phyloP scores from a whole-genome alignment of 2,797 vertebrate species.

The Rachycentron canadum region DNA sequence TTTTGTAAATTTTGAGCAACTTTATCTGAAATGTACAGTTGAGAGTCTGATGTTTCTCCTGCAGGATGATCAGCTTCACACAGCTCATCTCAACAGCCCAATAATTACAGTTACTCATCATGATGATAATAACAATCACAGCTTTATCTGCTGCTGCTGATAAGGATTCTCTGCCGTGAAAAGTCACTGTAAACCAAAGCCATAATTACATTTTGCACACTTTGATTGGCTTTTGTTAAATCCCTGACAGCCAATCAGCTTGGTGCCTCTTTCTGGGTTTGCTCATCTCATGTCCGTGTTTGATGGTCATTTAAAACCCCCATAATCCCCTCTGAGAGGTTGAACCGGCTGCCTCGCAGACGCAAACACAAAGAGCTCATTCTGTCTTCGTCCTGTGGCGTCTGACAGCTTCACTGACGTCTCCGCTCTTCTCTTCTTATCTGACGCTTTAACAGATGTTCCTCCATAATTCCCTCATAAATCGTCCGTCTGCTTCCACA shows the following conservation, averaged over 20 bases:
- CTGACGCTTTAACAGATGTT: slow-evolving; percentile 28
- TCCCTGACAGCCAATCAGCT: slow-evolving; percentile 59
- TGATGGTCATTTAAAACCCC: slow-evolving; percentile 63
- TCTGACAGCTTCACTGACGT: slow-evolving; percentile 2
- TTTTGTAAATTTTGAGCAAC: not conserved
- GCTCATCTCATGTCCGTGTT: slow-evolving; percentile 29
- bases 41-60: not conserved
- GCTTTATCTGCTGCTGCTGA: slow-evolving; percentile 40
- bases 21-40: not conserved
- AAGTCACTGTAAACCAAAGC: slow-evolving; percentile 25
- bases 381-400: not conserved
- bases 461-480: slow-evolving; percentile 20
- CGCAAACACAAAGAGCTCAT: slow-evolving; percentile 15
- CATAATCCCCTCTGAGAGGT: slow-evolving; percentile 62
- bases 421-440: slow-evolving; percentile 16
- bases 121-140: slow-evolving; percentile 33
- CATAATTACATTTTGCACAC: slow-evolving; percentile 50
- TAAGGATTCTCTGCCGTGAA: slow-evolving; percentile 12
- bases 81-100: slow-evolving; percentile 10
- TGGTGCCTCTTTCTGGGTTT: slow-evolving; percentile 1
- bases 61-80: not conserved
- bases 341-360: slow-evolving; percentile 9
- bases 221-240: slow-evolving; percentile 62
- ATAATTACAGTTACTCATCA: slow-evolving; percentile 16
- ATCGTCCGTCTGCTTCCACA: not conserved